Percentiles rank a stretch among this genome's conserved stretches.
These are phyloP conservation scores for Tragopan temminckii DNA, from an alignment of 2,797 vertebrate species.

Conservation along the genomic window DNA sequence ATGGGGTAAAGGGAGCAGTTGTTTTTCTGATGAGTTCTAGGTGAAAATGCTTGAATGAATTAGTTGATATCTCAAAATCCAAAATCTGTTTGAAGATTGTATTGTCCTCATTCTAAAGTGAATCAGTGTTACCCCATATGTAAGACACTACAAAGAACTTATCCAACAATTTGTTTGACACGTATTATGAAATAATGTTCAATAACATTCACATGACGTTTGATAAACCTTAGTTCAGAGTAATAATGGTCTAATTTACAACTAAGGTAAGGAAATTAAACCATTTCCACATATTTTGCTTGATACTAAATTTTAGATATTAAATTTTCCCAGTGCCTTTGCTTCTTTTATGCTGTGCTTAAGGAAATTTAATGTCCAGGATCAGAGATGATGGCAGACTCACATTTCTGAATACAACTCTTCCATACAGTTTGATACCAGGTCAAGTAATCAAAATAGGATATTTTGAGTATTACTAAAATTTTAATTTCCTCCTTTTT, in stretches of 20 bases:
- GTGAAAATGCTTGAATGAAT: neutral
- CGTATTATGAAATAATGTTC: neutral
- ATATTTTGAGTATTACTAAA: slow-evolving; percentile 28
- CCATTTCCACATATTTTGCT: neutral
- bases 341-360: neutral
- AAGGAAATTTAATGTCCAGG: neutral
- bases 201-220: neutral
- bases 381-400: neutral
- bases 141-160: neutral
- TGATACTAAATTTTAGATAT: neutral
- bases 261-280: neutral
- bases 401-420: neutral
- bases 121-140: neutral
- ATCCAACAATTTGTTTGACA: neutral
- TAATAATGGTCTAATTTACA: neutral
- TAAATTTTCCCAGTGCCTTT: neutral
- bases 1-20: neutral
- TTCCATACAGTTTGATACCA: slow-evolving; percentile 11
- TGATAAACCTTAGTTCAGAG: neutral
- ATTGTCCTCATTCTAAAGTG: neutral
- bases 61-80: neutral
- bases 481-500: slow-evolving; percentile 45
- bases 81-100: neutral
- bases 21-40: neutral
- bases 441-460: slow-evolving; percentile 30